Base-by-base conservation (phyloP, 2,113 vertebrate genomes). In the Vulpes lagopus region DNA sequence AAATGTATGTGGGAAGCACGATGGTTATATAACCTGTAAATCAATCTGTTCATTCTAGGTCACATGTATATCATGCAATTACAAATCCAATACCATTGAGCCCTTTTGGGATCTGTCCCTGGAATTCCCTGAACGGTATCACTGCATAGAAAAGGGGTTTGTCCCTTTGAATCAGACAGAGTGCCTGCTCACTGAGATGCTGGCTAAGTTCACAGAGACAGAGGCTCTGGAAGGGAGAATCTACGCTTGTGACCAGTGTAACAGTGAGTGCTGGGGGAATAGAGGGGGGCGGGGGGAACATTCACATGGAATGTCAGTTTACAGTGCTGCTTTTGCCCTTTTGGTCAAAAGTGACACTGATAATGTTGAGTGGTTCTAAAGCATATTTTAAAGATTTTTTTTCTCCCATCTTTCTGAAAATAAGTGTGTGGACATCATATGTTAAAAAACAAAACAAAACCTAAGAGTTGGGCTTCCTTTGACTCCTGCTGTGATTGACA, bases 171-270 rank as follows among this genome's bases (percentile, higher is more conserved):
- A 98, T 27, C 99, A 99, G 96, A 99, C 99, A 27, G 99, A 99
- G 99, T 99, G 99, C 99, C 99, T 99, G 96, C 99, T 99, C 89
- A 99, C 99, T 0, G 99, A 99, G 98, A 99, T 99, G 99, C 97
- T 99, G 98, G 99, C 99, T 98, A 99, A 99, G 98, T 99, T 99
- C 99, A 99, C 99, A 0, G 99, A 99, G 98, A 99, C 99, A 1
- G 99, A 99, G 98, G 99, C 99, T 82, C 99, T 99, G 96, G 99
- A 99, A 98, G 99, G 99, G 67, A 99, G 99, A 98, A 99, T 99
- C 98, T 99, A 99, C 23, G 99, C 99, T n/a, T 99, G 99, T 92
- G 99, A 99, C 99, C 99, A 99, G 95, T 99, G 99, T 99, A 99
- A 99, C 99, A 99, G 99, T 99, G 85, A 99, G 99, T 99, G 71